These are phyloP conservation scores for Thermophis baileyi DNA, from an alignment of 2,113 vertebrate genomes.

Conservation along the genomic window DNA sequence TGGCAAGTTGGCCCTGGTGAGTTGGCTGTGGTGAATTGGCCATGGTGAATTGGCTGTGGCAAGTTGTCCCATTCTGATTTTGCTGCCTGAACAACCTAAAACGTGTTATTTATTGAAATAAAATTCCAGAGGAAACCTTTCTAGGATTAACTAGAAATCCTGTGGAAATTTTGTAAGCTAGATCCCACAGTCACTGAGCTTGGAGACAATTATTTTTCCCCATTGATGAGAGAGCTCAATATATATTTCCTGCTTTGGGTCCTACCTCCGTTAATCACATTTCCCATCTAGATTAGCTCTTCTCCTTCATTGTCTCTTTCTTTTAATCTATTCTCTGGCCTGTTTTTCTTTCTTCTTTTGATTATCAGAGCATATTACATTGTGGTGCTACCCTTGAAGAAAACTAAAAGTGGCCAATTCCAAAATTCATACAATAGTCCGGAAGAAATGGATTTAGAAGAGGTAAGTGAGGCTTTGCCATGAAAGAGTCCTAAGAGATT, in stretches of 20 bases:
- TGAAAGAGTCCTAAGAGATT: not conserved
- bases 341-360: not conserved
- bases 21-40: not conserved
- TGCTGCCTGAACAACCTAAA: not conserved
- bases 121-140: not conserved
- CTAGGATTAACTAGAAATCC: not conserved
- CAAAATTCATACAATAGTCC: conserved; percentile 82
- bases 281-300: fast-evolving
- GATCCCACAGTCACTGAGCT: not conserved
- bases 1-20: not conserved
- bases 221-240: not conserved
- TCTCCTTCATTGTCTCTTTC: fast-evolving
- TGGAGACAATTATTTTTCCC: not conserved
- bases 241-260: no score
- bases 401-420: conserved; percentile 75
- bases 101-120: not conserved
- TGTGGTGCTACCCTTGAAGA: conserved; percentile 89
- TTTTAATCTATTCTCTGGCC: not conserved
- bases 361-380: conserved; percentile 82
- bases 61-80: not conserved
- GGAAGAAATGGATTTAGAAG: conserved; percentile 94
- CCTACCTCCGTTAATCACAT: not conserved
- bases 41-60: not conserved
- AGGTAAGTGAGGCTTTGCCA: conserved; percentile 71
- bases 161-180: not conserved